These are phyloP conservation scores for Cephalopholis sonnerati DNA, from an alignment of 2,113 vertebrate genomes.

Conservation along the genomic window DNA sequence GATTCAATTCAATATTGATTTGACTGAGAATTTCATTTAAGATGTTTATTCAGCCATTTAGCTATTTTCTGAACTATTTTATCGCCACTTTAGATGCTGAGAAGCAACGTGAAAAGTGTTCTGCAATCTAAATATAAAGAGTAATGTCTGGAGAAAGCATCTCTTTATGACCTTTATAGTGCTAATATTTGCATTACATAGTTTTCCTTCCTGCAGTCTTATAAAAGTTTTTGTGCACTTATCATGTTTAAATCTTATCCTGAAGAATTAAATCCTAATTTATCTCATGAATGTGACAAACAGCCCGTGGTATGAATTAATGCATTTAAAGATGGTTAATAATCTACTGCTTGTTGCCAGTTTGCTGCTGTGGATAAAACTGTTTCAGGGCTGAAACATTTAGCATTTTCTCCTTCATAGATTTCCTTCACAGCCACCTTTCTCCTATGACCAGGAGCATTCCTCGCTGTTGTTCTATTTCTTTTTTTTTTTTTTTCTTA, in stretches of 20 bases:
- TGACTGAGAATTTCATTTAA: neutral
- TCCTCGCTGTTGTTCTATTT: conserved; percentile 36
- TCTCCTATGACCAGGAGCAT: conserved; percentile 51
- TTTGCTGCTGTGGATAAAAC: conserved; percentile 29
- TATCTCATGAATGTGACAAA: neutral
- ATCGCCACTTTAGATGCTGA: neutral
- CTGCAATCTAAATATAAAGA: neutral
- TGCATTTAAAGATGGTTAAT: neutral
- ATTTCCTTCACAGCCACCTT: conserved; percentile 37
- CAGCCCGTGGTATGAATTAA: neutral
- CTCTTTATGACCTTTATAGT: neutral
- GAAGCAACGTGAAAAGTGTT: conserved; percentile 15
- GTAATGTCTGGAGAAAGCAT: neutral
- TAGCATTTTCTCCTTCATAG: conserved; percentile 36
- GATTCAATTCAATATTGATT: neutral
- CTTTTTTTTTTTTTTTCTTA: conserved; percentile 17
- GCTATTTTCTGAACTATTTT: neutral
- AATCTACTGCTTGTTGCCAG: conserved; percentile 11
- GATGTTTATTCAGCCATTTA: neutral
- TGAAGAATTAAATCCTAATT: neutral
- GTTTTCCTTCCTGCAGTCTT: neutral
- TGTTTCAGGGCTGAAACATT: conserved; percentile 24
- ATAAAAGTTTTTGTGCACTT: conserved; percentile 40
- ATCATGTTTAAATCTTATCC: neutral
- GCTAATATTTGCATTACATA: neutral